Base-by-base conservation (phyloP, 2,888 invertebrate genomes). In the Synergus umbraculus region DNA sequence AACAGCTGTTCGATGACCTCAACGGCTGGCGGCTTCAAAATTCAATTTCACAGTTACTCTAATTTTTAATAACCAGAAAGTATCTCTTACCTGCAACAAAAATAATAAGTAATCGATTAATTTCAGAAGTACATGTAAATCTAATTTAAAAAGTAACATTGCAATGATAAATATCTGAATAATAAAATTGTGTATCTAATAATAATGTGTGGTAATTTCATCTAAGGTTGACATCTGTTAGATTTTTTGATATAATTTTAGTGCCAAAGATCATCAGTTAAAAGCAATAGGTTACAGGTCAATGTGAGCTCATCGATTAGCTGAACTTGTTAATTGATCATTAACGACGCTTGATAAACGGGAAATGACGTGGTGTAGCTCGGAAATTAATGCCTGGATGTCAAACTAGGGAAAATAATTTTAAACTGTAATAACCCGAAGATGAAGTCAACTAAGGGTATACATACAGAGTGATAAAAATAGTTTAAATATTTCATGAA, bases 221-320 rank as follows among this genome's bases (percentile, higher is more conserved):
- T 37, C 37, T 46, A 10, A 46, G 13, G 15, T 54, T 54, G n/a
- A 54, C 49, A 54, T 54, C 15, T 54, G 12, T 5, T 5, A 0
- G 76, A 64, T 80, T 77, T 79, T 63, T 78, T 66, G 65, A 63
- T 78, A 78, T 77, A 76, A 79, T 79, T 78, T 77, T 77, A 78
- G 77, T 77, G 69, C 44, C 78, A 78, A 78, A 65, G 77, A 78
- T 64, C 78, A 79, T 81, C 83, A 80, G 81, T 83, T 83, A 79
- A 80, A 81, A 73, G 82, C 78, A 79, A 79, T 76, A 77, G 82
- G 81, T 81, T 77, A 79, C 69, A 58, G 60, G 64, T 43, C 49
- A 4, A n/a, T 15, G 15, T 54, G 49, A 54, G 15, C 15, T n/a
- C n/a, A 54, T n/a, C n/a, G 54, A 54, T 7, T 58, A 18, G 58